These are phyloP conservation scores for Hydrotaea cyrtoneurina DNA, from an alignment of 2,888 invertebrate genomes.

Conservation along the genomic window DNA sequence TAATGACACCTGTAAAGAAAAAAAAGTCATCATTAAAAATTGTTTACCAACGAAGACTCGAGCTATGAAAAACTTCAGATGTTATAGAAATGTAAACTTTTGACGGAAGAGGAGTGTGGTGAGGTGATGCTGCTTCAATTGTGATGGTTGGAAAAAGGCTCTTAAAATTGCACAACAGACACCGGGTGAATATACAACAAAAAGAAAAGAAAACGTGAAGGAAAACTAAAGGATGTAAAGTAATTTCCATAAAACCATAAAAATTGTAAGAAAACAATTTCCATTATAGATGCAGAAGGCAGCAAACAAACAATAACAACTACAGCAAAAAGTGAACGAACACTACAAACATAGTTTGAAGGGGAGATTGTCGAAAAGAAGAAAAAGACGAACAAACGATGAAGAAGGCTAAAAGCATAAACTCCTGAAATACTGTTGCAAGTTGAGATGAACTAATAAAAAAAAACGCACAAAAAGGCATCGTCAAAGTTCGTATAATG, in stretches of 20 bases:
- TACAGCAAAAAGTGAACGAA: not conserved
- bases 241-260: constrained; percentile 39
- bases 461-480: not conserved
- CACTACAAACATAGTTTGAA: not conserved
- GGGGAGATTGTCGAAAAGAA: not conserved
- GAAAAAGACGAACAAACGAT: not conserved
- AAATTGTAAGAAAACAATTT: constrained; percentile 41
- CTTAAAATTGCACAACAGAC: not conserved
- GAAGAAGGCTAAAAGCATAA: constrained; percentile 16
- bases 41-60: not conserved
- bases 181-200: not conserved
- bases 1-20: not conserved
- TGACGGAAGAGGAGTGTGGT: not conserved
- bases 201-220: not conserved
- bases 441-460: constrained; percentile 25
- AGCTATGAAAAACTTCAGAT: not conserved
- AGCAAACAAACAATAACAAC: constrained; percentile 4
- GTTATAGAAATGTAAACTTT: not conserved
- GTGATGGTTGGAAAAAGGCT: not conserved
- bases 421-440: not conserved
- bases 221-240: constrained; percentile 23
- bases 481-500: not conserved
- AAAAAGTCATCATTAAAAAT: not conserved
- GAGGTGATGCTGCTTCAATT: not conserved
- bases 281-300: constrained; percentile 33